phyloP scores from a whole-genome alignment of 2,797 vertebrate species.

The Hydrolagus colliei region DNA sequence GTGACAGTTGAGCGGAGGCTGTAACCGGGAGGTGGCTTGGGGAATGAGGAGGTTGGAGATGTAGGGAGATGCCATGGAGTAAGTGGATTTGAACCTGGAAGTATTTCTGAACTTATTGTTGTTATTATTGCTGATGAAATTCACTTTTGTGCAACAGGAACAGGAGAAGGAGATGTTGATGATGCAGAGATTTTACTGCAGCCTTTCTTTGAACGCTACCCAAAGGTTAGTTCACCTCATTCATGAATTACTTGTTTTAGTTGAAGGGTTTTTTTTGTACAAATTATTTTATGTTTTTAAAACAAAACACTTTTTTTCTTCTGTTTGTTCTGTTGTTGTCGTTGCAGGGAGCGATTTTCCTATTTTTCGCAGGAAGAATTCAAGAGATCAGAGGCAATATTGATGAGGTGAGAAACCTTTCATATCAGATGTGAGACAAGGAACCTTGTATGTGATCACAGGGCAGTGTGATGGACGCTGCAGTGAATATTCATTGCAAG shows the following conservation, averaged over 20 bases:
- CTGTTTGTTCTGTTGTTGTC: conserved; percentile 31
- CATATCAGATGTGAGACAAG: not conserved
- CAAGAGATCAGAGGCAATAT: conserved; percentile 94
- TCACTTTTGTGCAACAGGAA: conserved; percentile 58
- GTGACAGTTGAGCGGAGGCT: too few species aligned
- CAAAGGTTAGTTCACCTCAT: conserved; percentile 61
- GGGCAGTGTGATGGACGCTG: not conserved
- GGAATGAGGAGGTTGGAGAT: too few species aligned
- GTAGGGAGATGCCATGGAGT: too few species aligned
- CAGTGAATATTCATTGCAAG: too few species aligned
- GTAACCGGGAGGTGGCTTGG: too few species aligned
- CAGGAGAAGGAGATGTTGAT: conserved; percentile 83
- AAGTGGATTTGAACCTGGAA: too few species aligned
- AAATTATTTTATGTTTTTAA: not conserved
- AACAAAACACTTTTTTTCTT: conserved; percentile 4
- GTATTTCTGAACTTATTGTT: too few species aligned
- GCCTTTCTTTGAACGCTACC: conserved; percentile 84
- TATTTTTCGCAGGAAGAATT: conserved; percentile 96
- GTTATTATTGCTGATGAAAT: too few species aligned
- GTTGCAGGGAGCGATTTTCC: conserved; percentile 87
- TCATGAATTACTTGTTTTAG: not conserved
- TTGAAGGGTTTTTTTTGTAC: not conserved
- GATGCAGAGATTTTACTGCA: conserved; percentile 85
- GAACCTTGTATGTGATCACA: not conserved
- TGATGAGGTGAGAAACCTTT: conserved; percentile 71